A percentile compares a stretch with the other conserved stretches of the same genome.
These are phyloP conservation scores for Lepidochitona cinerea DNA, from an alignment of 2,888 invertebrate species.

Conservation along the genomic window DNA sequence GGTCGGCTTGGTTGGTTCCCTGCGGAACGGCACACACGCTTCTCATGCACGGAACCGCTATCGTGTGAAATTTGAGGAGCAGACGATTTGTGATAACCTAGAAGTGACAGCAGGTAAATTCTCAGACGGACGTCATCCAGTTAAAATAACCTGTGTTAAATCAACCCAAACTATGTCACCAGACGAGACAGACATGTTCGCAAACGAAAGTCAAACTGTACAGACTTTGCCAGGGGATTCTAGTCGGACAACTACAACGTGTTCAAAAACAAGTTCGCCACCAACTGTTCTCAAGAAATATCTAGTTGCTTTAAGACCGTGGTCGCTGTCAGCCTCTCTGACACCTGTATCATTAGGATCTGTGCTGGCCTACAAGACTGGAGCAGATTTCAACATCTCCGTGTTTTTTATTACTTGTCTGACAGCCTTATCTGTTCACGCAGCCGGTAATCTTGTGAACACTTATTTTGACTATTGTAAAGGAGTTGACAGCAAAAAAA, in stretches of 20 bases:
- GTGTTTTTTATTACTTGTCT: conserved; percentile 83
- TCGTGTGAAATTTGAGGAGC: background rate
- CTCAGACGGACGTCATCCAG: background rate
- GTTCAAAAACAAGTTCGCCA: background rate
- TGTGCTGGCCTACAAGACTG: conserved; percentile 86
- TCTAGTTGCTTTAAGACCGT: conserved; percentile 85
- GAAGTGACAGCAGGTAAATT: background rate
- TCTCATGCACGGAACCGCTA: too few relatives aligned
- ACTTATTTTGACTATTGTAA: conserved; percentile 96
- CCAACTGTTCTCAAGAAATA: conserved; percentile 30
- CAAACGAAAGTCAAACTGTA: background rate
- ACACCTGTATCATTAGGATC: conserved; percentile 93
- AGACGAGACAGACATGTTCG: background rate
- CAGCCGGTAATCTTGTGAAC: conserved; percentile 96
- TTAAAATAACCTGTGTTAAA: background rate
- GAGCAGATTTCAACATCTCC: conserved; percentile 80
- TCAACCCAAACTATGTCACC: background rate
- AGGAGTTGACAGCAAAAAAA: conserved; percentile 88
- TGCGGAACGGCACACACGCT: too few relatives aligned
- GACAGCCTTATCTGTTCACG: conserved; percentile 92
- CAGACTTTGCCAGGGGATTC: too few relatives aligned
- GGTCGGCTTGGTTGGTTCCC: too few relatives aligned
- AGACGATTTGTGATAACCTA: background rate
- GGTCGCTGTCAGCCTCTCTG: conserved; percentile 93
- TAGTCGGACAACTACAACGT: too few relatives aligned